phyloP scores from a whole-genome alignment of 2,888 invertebrate genomes.

The Ganaspis brasiliensis region DNA sequence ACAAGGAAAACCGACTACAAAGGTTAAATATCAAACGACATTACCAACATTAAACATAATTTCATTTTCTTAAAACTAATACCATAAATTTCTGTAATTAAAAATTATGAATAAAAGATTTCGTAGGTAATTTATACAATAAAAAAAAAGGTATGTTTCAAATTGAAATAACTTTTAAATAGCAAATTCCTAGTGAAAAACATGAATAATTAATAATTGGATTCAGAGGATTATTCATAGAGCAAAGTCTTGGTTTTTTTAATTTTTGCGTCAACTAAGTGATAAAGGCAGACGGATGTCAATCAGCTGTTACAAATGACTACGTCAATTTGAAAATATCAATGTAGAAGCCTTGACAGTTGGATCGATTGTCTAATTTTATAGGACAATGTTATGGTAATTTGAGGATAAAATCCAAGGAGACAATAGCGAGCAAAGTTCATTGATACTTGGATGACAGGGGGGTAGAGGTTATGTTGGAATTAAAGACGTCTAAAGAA shows the following conservation, averaged over 20 bases:
- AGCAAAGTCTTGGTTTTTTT: slow-evolving; percentile 15
- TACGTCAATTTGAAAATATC: slow-evolving; percentile 1
- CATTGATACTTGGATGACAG: not conserved
- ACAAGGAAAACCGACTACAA: not conserved
- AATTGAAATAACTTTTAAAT: not conserved
- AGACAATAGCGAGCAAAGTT: not conserved
- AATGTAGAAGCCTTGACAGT: slow-evolving; percentile 9
- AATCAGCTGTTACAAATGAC: slow-evolving; percentile 70
- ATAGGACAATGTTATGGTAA: not conserved
- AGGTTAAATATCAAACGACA: not conserved
- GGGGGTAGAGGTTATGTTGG: slow-evolving; percentile 51
- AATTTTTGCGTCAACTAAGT: slow-evolving; percentile 5
- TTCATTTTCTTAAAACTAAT: too few relatives aligned
- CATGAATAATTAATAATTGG: not conserved
- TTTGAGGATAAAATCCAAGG: not conserved
- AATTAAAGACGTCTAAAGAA: slow-evolving; percentile 34
- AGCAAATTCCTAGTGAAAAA: slow-evolving; percentile 15
- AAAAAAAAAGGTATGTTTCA: not conserved
- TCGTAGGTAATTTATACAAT: not conserved
- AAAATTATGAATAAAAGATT: not conserved
- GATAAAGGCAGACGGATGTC: slow-evolving; percentile 57
- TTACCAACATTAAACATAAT: too few relatives aligned
- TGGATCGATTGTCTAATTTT: not conserved
- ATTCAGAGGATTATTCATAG: not conserved
- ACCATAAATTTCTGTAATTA: too few relatives aligned